Evolutionary conservation across 2,888 invertebrate genomes (phyloP).

Genomic region (Thymelicus lineola): DNA sequence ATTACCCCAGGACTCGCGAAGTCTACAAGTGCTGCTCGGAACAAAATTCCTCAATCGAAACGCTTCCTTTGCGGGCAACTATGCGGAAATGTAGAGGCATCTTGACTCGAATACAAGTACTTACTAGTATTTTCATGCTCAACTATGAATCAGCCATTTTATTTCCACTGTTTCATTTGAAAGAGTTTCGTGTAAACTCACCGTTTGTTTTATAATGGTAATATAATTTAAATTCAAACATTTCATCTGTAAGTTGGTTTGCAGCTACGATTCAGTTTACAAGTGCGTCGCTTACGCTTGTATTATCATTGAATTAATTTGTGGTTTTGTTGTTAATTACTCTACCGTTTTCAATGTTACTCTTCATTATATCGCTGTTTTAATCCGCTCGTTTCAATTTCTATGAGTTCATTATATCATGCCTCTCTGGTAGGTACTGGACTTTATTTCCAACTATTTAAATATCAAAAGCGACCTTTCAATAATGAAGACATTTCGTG

Average conservation of each 20-base stretch:
- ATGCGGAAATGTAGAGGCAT: constrained; percentile 64
- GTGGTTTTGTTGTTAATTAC: constrained; percentile 35
- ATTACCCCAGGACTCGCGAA: constrained; percentile 46
- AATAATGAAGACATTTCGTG: constrained; percentile 11
- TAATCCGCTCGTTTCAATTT: constrained; percentile 19
- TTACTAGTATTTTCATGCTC: constrained; percentile 61
- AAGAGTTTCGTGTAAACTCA: constrained; percentile 52
- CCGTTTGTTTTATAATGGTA: constrained; percentile 50
- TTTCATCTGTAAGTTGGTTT: constrained; percentile 29
- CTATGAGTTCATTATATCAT: constrained; percentile 13
- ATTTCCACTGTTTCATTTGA: constrained; percentile 54
- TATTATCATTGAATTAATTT: constrained; percentile 31
- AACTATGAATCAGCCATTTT: constrained; percentile 55
- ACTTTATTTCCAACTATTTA: constrained; percentile 1
- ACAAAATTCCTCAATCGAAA: constrained; percentile 63
- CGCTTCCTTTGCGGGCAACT: constrained; percentile 65
- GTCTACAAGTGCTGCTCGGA: constrained; percentile 55
- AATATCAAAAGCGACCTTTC: constrained; percentile 9
- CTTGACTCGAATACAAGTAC: constrained; percentile 66
- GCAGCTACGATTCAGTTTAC: constrained; percentile 28
- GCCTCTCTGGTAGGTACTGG: background rate
- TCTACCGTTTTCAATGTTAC: constrained; percentile 25
- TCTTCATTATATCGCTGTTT: constrained; percentile 23
- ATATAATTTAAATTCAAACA: constrained; percentile 46
- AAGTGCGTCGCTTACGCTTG: constrained; percentile 34